Percentiles rank a stretch among this genome's conserved stretches.
Conservation (phyloP, 2,797 vertebrate species). For the Netta rufina region DNA sequence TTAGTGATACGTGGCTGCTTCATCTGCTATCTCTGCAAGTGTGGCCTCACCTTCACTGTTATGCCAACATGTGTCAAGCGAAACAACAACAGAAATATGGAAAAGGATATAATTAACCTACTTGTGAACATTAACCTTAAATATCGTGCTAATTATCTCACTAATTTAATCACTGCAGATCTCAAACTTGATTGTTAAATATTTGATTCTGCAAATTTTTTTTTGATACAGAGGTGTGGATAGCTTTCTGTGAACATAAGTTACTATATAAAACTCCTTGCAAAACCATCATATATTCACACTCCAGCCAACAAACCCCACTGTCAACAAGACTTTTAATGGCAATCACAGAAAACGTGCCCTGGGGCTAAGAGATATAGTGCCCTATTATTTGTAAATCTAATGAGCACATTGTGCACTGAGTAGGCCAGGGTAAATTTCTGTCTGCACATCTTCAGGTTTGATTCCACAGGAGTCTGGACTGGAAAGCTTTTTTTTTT, state of each 20-base stretch:
- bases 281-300: neutral
- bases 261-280: neutral
- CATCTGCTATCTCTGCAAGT: neutral
- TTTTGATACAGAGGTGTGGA: constrained; percentile 29
- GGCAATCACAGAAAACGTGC: neutral
- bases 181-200: constrained; percentile 58
- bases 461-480: neutral
- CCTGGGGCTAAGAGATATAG: neutral
- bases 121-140: constrained; percentile 67
- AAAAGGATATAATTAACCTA: constrained; percentile 59
- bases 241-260: neutral
- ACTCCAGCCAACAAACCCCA: neutral
- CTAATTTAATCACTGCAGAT: constrained; percentile 60
- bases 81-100: constrained; percentile 64
- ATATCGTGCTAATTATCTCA: constrained; percentile 61
- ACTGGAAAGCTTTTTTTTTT: neutral
- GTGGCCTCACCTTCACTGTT: constrained; percentile 35
- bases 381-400: constrained; percentile 31
- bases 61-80: neutral
- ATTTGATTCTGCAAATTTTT: constrained; percentile 32
- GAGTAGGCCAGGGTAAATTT: neutral
- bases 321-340: constrained; percentile 13
- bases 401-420: neutral
- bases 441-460: neutral
- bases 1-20: neutral